A percentile compares a stretch with the other conserved stretches of the same genome.
Conservation (phyloP, 2,113 vertebrate genomes). For the Dipodomys spectabilis region DNA sequence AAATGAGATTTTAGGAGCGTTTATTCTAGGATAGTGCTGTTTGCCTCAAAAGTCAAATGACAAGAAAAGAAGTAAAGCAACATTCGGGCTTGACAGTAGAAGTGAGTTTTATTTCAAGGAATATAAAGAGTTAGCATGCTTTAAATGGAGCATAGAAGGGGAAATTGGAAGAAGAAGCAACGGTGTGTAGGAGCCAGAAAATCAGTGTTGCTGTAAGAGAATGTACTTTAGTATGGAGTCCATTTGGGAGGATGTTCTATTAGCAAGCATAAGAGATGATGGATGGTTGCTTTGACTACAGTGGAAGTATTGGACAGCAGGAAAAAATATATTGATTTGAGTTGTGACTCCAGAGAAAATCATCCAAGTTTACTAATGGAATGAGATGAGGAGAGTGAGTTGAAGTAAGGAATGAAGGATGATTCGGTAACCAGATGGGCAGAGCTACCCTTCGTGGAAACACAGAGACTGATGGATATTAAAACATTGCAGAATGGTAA, state of each 20-base stretch:
- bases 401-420: too few relatives aligned
- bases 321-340: background rate
- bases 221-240: background rate
- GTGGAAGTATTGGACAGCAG: background rate
- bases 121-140: background rate
- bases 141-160: fast-evolving
- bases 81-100: too few relatives aligned
- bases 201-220: too few relatives aligned
- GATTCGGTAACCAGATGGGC: fast-evolving
- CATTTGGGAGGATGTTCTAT: background rate
- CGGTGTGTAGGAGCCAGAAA: fast-evolving
- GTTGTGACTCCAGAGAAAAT: background rate
- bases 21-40: background rate
- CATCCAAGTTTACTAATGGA: background rate
- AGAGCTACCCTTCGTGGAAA: background rate
- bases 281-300: background rate
- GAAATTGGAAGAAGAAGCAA: fast-evolving
- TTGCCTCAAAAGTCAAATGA: background rate
- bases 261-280: background rate
- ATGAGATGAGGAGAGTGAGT: background rate
- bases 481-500: background rate
- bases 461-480: background rate
- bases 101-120: background rate
- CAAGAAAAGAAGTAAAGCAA: background rate
- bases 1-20: background rate